Evolutionary conservation across 2,113 vertebrate species (phyloP).

Genomic region (Poecile atricapillus): DNA sequence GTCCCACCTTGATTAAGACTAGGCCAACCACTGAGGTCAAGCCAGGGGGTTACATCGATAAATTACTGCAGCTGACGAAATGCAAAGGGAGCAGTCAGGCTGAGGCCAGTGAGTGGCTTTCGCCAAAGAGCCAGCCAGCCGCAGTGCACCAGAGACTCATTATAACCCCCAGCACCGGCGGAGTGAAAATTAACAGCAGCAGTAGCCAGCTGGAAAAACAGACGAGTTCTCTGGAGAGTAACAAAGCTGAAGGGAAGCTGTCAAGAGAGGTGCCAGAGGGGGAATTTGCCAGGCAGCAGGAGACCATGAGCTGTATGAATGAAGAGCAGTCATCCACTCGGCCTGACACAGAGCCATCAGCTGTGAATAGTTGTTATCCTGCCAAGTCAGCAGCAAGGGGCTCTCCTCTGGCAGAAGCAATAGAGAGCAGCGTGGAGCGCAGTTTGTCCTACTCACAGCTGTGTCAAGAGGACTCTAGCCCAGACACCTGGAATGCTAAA

Average conservation of each 20-base stretch:
- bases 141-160: conserved; percentile 20
- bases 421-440: neutral
- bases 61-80: conserved; percentile 77
- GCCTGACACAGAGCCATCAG: neutral
- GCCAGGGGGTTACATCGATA: conserved; percentile 79
- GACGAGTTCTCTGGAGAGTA: neutral
- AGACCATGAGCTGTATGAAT: neutral
- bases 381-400: neutral
- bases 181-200: conserved; percentile 49
- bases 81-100: conserved; percentile 49
- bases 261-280: neutral
- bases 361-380: neutral
- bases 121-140: conserved; percentile 1
- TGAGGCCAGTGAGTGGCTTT: conserved; percentile 11
- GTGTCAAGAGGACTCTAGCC: conserved; percentile 2
- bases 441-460: neutral
- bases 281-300: conserved; percentile 40
- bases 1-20: neutral
- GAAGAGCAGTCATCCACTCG: neutral
- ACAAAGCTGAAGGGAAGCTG: neutral
- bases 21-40: conserved; percentile 51
- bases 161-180: neutral
- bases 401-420: conserved; percentile 17
- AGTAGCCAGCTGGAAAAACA: conserved; percentile 37
- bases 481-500: neutral